Percentiles rank a stretch among this genome's conserved stretches.
Evolutionary conservation across 2,888 invertebrate genomes (phyloP).

Genomic region (Caenorhabditis sp.): DNA sequence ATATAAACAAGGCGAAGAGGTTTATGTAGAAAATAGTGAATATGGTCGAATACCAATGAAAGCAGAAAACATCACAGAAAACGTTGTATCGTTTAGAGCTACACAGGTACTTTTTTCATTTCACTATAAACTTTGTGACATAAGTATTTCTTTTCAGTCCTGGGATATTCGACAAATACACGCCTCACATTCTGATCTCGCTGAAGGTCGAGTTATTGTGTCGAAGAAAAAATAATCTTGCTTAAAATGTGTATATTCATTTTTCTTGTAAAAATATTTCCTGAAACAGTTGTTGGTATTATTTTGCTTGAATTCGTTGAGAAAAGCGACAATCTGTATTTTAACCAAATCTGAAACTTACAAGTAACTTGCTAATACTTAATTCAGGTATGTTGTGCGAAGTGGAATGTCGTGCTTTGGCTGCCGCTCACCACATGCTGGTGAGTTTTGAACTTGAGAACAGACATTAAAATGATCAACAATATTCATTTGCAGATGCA

Average conservation of each 20-base stretch:
- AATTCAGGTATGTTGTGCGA: conserved; percentile 28
- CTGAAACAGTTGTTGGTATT: too few relatives aligned
- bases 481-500: conserved; percentile 8
- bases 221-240: conserved; percentile 18
- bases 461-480: background rate
- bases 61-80: conserved; percentile 37
- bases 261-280: background rate
- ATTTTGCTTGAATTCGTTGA: too few relatives aligned
- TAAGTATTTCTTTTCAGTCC: conserved; percentile 14
- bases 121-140: background rate
- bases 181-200: conserved; percentile 42
- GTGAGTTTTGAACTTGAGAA: background rate
- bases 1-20: conserved; percentile 48
- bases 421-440: conserved; percentile 19
- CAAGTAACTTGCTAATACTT: background rate
- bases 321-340: too few relatives aligned
- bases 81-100: conserved; percentile 31
- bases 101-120: conserved; percentile 5
- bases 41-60: conserved; percentile 36
- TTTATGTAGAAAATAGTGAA: conserved; percentile 24
- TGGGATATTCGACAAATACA: conserved; percentile 48
- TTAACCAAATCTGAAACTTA: too few relatives aligned
- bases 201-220: conserved; percentile 35
- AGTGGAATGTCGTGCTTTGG: conserved; percentile 31
- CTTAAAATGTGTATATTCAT: conserved; percentile 1